phyloP scores from a whole-genome alignment of 2,797 vertebrate species.

The Acrocephalus scirpaceus region DNA sequence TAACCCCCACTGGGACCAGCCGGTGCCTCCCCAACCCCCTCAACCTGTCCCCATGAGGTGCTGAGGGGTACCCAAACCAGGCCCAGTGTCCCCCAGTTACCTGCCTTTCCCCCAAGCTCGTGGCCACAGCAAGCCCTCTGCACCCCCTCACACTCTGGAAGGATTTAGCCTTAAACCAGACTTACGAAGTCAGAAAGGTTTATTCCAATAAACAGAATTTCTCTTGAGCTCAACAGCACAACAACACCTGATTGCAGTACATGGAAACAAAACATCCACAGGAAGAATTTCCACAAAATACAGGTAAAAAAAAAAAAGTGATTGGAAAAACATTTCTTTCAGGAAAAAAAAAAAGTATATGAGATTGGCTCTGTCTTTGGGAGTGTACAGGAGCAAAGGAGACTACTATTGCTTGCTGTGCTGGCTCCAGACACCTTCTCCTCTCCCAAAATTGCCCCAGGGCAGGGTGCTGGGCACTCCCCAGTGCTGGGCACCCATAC shows the following conservation, averaged over 20 bases:
- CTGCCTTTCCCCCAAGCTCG: neutral
- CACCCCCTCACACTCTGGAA: fast-evolving
- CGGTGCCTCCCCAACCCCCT: fast-evolving
- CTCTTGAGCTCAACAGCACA: conserved; percentile 49
- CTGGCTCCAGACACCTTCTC: neutral
- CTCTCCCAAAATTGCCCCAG: neutral
- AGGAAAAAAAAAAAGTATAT: neutral
- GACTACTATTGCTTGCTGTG: conserved; percentile 53
- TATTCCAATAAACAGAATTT: conserved; percentile 66
- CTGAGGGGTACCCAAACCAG: neutral
- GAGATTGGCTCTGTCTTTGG: neutral
- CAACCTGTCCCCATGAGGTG: neutral
- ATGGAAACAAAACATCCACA: conserved; percentile 48
- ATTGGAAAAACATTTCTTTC: conserved; percentile 51
- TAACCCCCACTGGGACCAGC: neutral
- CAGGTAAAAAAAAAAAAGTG: neutral
- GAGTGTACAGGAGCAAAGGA: neutral
- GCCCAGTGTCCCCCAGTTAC: neutral
- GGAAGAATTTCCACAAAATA: conserved; percentile 51
- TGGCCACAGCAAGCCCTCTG: neutral
- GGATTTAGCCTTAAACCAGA: neutral
- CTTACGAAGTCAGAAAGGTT: conserved; percentile 31
- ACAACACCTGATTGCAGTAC: conserved; percentile 4
- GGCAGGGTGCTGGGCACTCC: neutral
- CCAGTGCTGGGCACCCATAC: fast-evolving